Base-by-base conservation (phyloP, 2,797 vertebrate species). In the Amblyopsis hoosieri region DNA sequence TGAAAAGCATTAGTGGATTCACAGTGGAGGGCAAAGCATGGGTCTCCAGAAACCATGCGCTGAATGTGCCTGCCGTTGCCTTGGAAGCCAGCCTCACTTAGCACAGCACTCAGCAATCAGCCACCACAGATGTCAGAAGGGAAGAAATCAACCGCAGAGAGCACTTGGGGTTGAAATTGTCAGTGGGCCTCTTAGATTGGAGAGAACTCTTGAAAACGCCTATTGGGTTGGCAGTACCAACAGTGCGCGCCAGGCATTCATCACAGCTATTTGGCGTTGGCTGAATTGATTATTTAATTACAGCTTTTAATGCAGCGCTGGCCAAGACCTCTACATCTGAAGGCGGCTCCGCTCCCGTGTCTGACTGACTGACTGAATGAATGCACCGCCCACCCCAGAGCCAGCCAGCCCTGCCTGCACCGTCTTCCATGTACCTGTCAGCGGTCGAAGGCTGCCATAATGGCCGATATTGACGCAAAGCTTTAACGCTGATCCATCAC, bases 31-130 rank as follows among this genome's bases (percentile, higher is more conserved):
- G 37, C 7, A 42, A 42, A 42, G 37, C 37, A 42, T 9, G 37
- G 37, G 37, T 57, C 54, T 4, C 72, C 50, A 53, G 61, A 67
- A 73, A 72, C 73, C 42, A 78, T 60, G 63, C 56, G 52, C 57
- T 63, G 62, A 47, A 77, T 65, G 69, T 33, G 50, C 53, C 50
- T 50, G 13, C 17, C 0, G 64, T 80, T 81, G 71, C 64, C 68
- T 55, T 79, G 77, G 74, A 52, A 78, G 64, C 37, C 52, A 19
- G 45, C 15, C 50, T 47, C 29, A 19, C 68, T 56, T 67, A 71
- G 76, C 78, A 69, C 53, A 52, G 63, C 83, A 72, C 76, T 81
- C 61, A 45, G 63, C 74, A 85, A 83, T 87, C 80, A 84, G 51
- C 78, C 53, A 42, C 58, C 53, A 64, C 47, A 29, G 45, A 12